A percentile compares a stretch with the other conserved stretches of the same genome.
Evolutionary conservation across 2,113 vertebrate species (phyloP).

Genomic region (Tapirus terrestris): DNA sequence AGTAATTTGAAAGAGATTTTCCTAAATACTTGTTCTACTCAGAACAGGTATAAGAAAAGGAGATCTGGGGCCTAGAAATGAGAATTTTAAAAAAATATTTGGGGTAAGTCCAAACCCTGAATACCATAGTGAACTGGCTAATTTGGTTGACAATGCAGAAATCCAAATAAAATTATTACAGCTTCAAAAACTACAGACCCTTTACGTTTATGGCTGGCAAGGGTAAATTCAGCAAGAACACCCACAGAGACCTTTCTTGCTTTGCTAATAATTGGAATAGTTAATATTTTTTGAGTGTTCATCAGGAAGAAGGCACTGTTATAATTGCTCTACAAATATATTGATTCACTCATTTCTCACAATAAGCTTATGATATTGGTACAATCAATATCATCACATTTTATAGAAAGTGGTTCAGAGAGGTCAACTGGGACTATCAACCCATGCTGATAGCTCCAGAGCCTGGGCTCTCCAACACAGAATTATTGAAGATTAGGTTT

Average conservation of each 20-base stretch:
- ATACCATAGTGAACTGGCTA: not conserved
- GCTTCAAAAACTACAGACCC: not conserved
- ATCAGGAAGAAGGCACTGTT: not conserved
- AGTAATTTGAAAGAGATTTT: constrained; percentile 45
- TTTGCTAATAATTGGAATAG: constrained; percentile 32
- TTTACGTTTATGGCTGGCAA: not conserved
- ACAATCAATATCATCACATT: not conserved
- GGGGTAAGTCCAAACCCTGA: not conserved
- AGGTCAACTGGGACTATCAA: not conserved
- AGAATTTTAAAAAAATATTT: not conserved
- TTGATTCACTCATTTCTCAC: constrained; percentile 1
- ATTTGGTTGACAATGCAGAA: not conserved
- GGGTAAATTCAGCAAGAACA: not conserved
- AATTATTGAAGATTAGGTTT: not conserved
- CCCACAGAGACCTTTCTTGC: not conserved
- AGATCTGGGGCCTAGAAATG: not conserved
- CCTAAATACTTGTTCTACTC: constrained; percentile 2
- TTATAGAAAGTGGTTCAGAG: not conserved
- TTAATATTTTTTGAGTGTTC: constrained; percentile 19
- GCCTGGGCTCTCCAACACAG: not conserved
- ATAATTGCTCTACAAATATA: not conserved
- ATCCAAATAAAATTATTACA: not conserved
- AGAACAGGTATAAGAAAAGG: not conserved
- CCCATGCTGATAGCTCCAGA: not conserved
- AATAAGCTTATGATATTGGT: not conserved